phyloP scores from a whole-genome alignment of 2,797 vertebrate species.

The Sarcophilus harrisii region DNA sequence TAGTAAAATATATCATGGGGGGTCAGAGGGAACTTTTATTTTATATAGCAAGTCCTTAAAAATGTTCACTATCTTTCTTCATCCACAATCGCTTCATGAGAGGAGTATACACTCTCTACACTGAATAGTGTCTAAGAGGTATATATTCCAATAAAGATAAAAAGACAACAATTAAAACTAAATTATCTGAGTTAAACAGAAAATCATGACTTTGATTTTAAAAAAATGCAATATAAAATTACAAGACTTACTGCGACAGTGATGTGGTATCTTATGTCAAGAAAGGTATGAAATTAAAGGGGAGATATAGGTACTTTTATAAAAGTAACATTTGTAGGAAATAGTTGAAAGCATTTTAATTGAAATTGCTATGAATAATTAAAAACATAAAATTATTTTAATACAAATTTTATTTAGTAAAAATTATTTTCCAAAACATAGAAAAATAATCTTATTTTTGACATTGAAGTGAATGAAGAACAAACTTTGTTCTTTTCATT shows the following conservation, averaged over 20 bases:
- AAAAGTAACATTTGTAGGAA: conserved; percentile 12
- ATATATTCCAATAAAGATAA: neutral
- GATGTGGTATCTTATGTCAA: neutral
- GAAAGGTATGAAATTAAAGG: neutral
- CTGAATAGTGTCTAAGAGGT: neutral
- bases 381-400: conserved; percentile 27
- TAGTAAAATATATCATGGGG: neutral
- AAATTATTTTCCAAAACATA: neutral
- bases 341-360: neutral
- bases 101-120: neutral
- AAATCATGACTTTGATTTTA: neutral
- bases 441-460: neutral
- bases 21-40: neutral
- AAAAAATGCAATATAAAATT: neutral
- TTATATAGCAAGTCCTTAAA: neutral
- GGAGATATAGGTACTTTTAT: neutral
- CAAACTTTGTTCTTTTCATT: neutral
- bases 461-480: neutral
- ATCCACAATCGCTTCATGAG: neutral
- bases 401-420: neutral
- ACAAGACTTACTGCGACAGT: neutral
- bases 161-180: neutral
- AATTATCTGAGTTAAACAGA: neutral
- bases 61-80: neutral
- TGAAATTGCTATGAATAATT: neutral